Evolutionary conservation across 2,888 invertebrate genomes (phyloP), one percentile per base, ranked within the genome.

Genomic region (Reticulitermes lucifugus): DNA sequence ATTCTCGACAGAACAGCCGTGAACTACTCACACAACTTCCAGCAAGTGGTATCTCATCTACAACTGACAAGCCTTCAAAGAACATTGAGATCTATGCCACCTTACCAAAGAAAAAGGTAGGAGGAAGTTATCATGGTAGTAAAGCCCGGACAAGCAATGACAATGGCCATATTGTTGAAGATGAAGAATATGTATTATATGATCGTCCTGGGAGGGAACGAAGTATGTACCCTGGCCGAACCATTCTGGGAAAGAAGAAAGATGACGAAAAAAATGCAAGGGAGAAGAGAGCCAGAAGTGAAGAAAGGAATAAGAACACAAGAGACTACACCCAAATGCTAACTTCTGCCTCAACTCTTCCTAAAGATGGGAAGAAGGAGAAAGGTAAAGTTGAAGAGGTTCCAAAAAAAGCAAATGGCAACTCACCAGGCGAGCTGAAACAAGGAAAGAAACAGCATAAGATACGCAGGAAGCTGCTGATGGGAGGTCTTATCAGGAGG

Each of bases 31-130:
- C 90, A 0, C 90, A 89, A 84, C 87, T 89, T 4, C 73, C 29
- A 21, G 77, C 41, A n/a, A 21, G 12, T 25, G n/a, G 41, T 10
- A 65, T 25, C 25, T 9, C 65, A 10, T 25, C 65, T 12, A 89
- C 85, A 59, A 83, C 77, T 77, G 79, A 83, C 18, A 85, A 80
- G 70, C 80, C 84, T 25, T 46, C 84, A 22, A 86, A 86, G 89
- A 96, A 93, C 87, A 97, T 97, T 86, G 97, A 97, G 91, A 97
- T 98, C 87, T 98, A 98, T 89, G 98, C 97, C 0, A 98, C 98
- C 0, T 90, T 98, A 55, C 98, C 98, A 1, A 97, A 97, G 90
- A 97, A 96, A 91, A 97, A 96, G 89, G 94, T 94, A 77, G 89
- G 89, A 80, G 89, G 90, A 55, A 88, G 87, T 55, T 87, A 87